phyloP scores from a whole-genome alignment of 2,888 invertebrate species.

The Cordilura impudica region DNA sequence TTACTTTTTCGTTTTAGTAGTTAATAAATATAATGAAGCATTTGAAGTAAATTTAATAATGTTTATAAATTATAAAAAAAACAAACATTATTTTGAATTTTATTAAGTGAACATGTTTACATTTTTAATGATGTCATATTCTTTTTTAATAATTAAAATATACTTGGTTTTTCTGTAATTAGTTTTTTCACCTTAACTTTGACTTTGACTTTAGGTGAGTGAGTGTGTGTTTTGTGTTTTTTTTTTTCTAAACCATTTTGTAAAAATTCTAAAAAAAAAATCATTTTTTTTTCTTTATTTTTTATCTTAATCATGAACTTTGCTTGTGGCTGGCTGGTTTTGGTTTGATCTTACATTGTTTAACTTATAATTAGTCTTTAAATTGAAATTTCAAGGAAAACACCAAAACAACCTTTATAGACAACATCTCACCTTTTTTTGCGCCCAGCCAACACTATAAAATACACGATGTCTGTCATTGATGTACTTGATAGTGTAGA shows the following conservation, averaged over 20 bases:
- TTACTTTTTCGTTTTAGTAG: background rate
- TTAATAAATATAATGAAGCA: no score
- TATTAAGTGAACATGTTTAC: background rate
- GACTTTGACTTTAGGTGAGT: slow-evolving; percentile 30
- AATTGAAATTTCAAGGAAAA: slow-evolving; percentile 16
- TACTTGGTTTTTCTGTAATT: background rate
- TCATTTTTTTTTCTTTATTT: background rate
- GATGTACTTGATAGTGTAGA: background rate
- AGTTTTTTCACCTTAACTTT: slow-evolving; percentile 29
- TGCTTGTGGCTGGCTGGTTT: no score
- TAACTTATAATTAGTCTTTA: slow-evolving; percentile 48
- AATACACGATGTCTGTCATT: background rate
- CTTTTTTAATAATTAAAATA: background rate
- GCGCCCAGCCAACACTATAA: background rate
- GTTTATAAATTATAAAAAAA: background rate
- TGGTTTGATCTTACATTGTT: slow-evolving; percentile 9
- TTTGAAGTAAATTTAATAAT: background rate
- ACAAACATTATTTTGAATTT: background rate
- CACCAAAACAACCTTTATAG: slow-evolving; percentile 15
- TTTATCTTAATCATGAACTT: background rate
- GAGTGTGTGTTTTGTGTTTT: background rate
- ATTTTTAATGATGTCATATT: background rate
- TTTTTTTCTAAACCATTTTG: background rate
- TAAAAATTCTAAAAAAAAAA: background rate
- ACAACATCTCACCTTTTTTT: background rate